These are phyloP conservation scores for Ibidorhyncha struthersii DNA, from an alignment of 2,113 vertebrate genomes.

Conservation along the genomic window DNA sequence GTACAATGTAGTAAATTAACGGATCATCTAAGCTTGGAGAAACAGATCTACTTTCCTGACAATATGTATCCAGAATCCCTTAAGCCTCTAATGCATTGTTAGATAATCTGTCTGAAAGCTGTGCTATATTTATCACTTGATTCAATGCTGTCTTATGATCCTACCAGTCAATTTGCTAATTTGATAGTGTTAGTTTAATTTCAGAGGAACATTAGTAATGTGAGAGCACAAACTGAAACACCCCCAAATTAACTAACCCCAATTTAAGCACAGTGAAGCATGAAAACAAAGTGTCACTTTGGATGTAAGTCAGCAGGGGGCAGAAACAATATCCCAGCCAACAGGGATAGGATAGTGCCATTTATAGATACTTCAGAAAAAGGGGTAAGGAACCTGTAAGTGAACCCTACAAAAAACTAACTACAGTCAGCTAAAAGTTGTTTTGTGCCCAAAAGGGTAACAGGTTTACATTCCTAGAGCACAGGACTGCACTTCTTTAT, in stretches of 20 bases:
- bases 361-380: neutral
- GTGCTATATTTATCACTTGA: conserved; percentile 25
- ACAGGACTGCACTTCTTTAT: neutral
- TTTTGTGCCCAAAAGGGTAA: neutral
- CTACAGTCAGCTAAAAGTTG: neutral
- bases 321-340: neutral
- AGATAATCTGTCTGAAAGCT: conserved; percentile 33
- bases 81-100: conserved; percentile 49
- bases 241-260: neutral
- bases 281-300: neutral
- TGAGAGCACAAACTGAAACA: neutral
- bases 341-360: rapidly evolving
- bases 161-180: neutral
- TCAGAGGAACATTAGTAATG: neutral
- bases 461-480: neutral
- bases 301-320: neutral
- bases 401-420: neutral
- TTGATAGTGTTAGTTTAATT: neutral
- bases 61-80: conserved; percentile 23
- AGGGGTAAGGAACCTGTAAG: neutral
- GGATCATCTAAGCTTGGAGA: neutral
- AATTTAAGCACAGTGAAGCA: neutral
- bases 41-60: conserved; percentile 26
- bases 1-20: neutral
- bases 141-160: neutral